A percentile compares a stretch with the other conserved stretches of the same genome.
These are phyloP conservation scores for Lepidotrigona ventralis DNA, from an alignment of 1,140 invertebrate genomes.

Conservation along the genomic window DNA sequence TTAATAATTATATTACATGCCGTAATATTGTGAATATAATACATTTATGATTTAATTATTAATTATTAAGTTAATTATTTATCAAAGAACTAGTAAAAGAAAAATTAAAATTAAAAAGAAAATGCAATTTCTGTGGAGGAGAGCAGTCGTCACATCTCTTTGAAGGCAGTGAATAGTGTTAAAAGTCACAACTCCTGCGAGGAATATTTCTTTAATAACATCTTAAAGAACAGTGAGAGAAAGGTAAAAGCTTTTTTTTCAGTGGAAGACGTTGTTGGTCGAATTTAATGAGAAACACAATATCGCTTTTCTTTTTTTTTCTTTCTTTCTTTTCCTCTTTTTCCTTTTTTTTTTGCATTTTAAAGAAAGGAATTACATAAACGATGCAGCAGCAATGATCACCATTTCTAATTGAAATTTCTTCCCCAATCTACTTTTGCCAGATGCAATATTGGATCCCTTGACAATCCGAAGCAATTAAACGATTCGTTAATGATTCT, in stretches of 20 bases:
- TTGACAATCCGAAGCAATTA: conserved; percentile 8
- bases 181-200: neutral
- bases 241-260: neutral
- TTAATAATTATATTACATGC: too few relatives aligned
- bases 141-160: neutral
- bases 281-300: neutral
- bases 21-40: too few relatives aligned
- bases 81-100: too few relatives aligned
- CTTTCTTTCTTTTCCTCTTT: neutral
- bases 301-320: neutral
- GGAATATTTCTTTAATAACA: neutral
- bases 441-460: neutral
- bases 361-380: conserved; percentile 10
- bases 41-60: too few relatives aligned
- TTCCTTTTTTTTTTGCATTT: neutral
- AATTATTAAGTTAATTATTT: too few relatives aligned
- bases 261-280: neutral
- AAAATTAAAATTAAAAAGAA: too few relatives aligned
- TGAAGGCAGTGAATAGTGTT: neutral
- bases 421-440: neutral
- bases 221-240: neutral
- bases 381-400: conserved; percentile 8
- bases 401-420: conserved; percentile 35
- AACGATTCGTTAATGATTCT: conserved; percentile 3
- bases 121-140: too few relatives aligned